Conservation (phyloP, 2,888 invertebrate genomes). For the Aporophyla nigra region DNA sequence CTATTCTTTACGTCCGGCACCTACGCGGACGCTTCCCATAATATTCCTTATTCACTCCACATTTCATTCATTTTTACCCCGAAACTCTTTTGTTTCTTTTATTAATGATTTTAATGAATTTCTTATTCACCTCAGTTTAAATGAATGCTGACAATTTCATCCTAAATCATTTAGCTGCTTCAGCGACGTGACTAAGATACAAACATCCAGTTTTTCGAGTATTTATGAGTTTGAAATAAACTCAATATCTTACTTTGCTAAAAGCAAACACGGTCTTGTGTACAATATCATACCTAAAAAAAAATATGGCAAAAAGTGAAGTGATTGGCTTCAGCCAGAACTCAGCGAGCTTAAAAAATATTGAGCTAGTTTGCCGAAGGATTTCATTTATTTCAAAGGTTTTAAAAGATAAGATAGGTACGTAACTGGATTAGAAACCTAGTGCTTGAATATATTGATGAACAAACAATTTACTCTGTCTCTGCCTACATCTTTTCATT, state of each 20-base stretch:
- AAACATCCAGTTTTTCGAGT: not conserved
- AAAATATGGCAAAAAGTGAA: slow-evolving; percentile 30
- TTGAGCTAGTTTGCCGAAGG: slow-evolving; percentile 5
- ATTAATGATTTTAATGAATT: not conserved
- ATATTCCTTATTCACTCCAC: not conserved
- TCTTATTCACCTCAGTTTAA: not conserved
- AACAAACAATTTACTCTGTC: not conserved
- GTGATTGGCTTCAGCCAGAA: slow-evolving; percentile 28
- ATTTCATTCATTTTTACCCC: not conserved
- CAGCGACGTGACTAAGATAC: not conserved
- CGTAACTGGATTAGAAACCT: not conserved
- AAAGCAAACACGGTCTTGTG: not conserved
- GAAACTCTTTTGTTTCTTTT: not conserved
- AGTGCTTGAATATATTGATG: not conserved
- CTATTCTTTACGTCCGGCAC: no score
- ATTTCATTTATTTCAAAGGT: slow-evolving; percentile 17
- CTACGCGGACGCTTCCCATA: no score
- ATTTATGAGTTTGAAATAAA: not conserved
- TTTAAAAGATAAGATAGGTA: no score
- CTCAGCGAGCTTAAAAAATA: slow-evolving; percentile 10
- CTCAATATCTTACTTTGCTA: not conserved
- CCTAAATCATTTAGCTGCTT: not conserved
- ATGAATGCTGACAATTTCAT: not conserved
- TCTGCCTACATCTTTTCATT: no score
- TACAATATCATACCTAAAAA: slow-evolving; percentile 10